These are phyloP conservation scores for Argyra leucocephala DNA, from an alignment of 2,888 invertebrate genomes.

Conservation along the genomic window DNA sequence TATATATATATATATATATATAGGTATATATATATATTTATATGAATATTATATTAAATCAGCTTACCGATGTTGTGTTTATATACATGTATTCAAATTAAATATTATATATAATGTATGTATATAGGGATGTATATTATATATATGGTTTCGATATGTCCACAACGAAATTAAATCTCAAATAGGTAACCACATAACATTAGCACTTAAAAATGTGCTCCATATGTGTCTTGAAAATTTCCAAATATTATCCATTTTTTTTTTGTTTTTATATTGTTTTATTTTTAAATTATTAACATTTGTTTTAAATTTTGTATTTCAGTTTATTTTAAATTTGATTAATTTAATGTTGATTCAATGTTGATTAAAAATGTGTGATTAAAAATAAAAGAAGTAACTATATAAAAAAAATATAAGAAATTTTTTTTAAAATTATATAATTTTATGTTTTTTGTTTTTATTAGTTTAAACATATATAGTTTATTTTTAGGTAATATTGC, in stretches of 20 bases:
- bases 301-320: not conserved
- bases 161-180: constrained; percentile 4
- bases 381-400: too few relatives aligned
- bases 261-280: not conserved
- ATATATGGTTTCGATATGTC: not conserved
- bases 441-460: not conserved
- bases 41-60: not conserved
- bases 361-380: too few relatives aligned
- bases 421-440: not conserved
- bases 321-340: not conserved
- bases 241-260: constrained; percentile 8
- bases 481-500: not conserved
- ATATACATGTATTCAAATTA: not conserved
- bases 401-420: too few relatives aligned
- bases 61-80: not conserved
- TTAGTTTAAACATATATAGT: not conserved
- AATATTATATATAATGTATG: not conserved
- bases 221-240: constrained; percentile 6
- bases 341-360: too few relatives aligned
- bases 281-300: not conserved
- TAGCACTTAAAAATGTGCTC: constrained; percentile 9
- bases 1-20: not conserved
- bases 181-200: constrained; percentile 12
- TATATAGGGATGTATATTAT: not conserved
- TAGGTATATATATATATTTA: not conserved